phyloP scores from a whole-genome alignment of 2,113 vertebrate genomes.

The Xyliphius kryptos region DNA sequence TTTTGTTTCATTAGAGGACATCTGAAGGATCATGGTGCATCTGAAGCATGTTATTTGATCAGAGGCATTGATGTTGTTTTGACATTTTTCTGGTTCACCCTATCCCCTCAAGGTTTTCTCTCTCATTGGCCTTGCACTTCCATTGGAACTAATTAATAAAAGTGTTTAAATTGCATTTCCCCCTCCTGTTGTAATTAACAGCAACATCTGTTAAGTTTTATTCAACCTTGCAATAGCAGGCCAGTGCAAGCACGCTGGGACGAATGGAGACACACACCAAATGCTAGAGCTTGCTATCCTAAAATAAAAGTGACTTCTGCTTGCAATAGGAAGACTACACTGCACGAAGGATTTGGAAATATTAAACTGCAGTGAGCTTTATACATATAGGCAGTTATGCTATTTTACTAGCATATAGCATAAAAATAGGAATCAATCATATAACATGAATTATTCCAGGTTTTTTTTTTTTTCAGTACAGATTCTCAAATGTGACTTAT shows the following conservation, averaged over 20 bases:
- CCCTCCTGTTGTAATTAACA: constrained; percentile 41
- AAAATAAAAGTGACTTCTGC: too few relatives aligned
- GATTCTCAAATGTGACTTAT: not conserved
- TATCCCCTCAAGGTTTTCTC: constrained; percentile 34
- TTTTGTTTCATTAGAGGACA: not conserved
- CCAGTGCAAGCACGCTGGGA: constrained; percentile 23
- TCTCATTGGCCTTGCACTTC: constrained; percentile 33
- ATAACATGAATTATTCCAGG: too few relatives aligned
- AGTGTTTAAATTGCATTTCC: constrained; percentile 42
- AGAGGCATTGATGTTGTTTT: constrained; percentile 25
- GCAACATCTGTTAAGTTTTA: constrained; percentile 45
- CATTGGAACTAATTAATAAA: constrained; percentile 46
- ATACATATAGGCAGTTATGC: too few relatives aligned
- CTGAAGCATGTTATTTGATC: constrained; percentile 38
- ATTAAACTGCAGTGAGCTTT: too few relatives aligned
- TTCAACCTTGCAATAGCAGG: constrained; percentile 31
- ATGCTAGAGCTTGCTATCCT: too few relatives aligned
- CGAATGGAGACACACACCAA: not conserved
- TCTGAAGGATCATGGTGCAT: constrained; percentile 2
- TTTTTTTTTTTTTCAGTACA: not conserved
- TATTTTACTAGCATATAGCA: not conserved
- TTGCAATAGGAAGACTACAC: too few relatives aligned
- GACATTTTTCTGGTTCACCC: constrained; percentile 30
- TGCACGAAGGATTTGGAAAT: too few relatives aligned
- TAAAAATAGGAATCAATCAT: not conserved